Evolutionary conservation across 1,140 invertebrate genomes (phyloP), one percentile per base, ranked within the genome.

Genomic region (Lordiphosa collinella): DNA sequence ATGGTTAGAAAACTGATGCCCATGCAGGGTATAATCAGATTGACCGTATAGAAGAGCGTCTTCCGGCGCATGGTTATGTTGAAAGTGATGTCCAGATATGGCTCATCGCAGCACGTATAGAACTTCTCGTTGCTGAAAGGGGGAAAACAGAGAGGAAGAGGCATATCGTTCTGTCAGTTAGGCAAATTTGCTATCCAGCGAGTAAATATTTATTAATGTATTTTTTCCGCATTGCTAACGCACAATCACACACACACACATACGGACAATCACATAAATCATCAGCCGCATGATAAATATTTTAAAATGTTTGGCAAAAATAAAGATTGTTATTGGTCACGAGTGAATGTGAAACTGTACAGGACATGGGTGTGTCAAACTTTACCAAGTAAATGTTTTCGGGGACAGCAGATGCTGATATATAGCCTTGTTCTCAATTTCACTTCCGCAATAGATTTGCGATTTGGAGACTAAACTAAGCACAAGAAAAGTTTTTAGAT

Each of bases 1-100:
- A 99, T 96, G 47, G 98, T 99, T 63, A 99, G 94, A 90, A 99
- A 99, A 31, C 98, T 99, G 88, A 98, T 98, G 37, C 96, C 97
- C 93, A 98, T 98, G 89, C 96, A 98, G 11, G 97, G 97, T 88
- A 98, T 97, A 89, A 99, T 98, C 76, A 98, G 93, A 91, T 98
- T 99, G 61, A 99, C 97, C 2, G 97, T 98, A 91, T 99, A 99
- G 91, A 99, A 99, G 32, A 99, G 91, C 18, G 97, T 99, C 90
- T 99, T 98, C 62, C 98, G 91, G 74, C 98, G 91, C 94, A 99
- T 97, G 18, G 98, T 99, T 61, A 99, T 98, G 90, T 99, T 99
- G 91, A 99, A 99, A 32, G 97, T 99, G 85, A 99, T 99, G 90
- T 99, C 98, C 88, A 99, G 91, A 90, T 97, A 98, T 29, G 96